Conservation (phyloP, 1,140 invertebrate species). For the Stegodyphus dumicola region DNA sequence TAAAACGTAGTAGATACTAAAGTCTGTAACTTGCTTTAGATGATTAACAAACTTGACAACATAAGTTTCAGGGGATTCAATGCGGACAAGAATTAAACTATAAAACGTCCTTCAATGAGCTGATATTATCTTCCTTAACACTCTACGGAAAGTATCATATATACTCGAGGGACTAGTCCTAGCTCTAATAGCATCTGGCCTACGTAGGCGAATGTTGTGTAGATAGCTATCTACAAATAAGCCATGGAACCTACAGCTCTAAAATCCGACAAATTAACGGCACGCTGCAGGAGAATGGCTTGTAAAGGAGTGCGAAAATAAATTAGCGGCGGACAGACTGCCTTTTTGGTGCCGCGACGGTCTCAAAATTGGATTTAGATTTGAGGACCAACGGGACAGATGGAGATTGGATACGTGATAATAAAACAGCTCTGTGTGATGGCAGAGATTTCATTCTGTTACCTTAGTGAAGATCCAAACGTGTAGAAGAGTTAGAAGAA, state of each 20-base stretch:
- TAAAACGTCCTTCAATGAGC: neutral
- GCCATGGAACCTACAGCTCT: neutral
- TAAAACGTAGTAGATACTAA: neutral
- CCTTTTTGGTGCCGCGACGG: neutral
- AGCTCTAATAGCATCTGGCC: constrained; percentile 10
- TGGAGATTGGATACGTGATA: constrained; percentile 9
- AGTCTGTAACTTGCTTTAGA: neutral
- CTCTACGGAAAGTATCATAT: constrained; percentile 3
- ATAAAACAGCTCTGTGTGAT: no score
- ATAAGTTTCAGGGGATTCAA: neutral
- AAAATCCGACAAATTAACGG: neutral
- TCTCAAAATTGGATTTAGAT: constrained; percentile 10
- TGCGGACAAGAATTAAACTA: neutral
- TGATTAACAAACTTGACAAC: neutral
- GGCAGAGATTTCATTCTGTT: neutral
- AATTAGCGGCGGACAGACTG: neutral
- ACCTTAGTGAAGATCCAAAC: neutral
- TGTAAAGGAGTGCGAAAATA: neutral
- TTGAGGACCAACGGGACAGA: constrained; percentile 1
- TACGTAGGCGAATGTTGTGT: neutral
- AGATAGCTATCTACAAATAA: neutral
- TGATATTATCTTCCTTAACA: neutral
- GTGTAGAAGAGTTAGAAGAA: constrained; percentile 1
- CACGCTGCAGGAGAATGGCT: neutral
- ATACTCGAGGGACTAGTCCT: constrained; percentile 6